phyloP scores from a whole-genome alignment of 2,797 vertebrate genomes.

The Cryptoprocta ferox region DNA sequence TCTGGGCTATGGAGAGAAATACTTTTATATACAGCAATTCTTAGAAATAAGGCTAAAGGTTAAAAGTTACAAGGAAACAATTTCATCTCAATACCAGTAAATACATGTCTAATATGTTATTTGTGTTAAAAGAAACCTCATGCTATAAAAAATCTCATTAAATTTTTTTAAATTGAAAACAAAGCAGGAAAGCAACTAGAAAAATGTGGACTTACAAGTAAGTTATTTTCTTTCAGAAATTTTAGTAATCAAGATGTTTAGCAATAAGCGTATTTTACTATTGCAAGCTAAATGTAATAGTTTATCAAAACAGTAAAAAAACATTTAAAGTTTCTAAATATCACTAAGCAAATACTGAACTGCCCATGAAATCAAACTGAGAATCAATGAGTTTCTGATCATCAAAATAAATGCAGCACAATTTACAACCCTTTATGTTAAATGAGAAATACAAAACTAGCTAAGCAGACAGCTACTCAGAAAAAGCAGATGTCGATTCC shows the following conservation, averaged over 20 bases:
- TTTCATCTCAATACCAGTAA: neutral
- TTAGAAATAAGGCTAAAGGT: neutral
- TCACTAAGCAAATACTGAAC: neutral
- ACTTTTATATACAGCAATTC: neutral
- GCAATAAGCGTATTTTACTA: neutral
- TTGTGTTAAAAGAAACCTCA: conserved; percentile 11
- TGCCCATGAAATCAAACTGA: neutral
- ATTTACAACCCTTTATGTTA: neutral
- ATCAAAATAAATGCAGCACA: neutral
- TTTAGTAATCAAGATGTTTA: neutral
- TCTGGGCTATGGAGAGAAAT: neutral
- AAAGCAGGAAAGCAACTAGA: neutral
- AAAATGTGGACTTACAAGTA: neutral
- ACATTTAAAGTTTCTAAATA: neutral
- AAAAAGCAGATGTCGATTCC: neutral
- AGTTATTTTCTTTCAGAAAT: neutral
- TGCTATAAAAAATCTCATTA: neutral
- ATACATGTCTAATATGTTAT: neutral
- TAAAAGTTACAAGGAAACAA: neutral
- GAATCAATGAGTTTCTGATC: conserved; percentile 13
- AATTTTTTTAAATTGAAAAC: neutral
- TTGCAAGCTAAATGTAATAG: neutral
- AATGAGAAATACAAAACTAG: neutral
- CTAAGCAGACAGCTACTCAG: neutral
- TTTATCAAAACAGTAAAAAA: neutral